Base-by-base conservation (phyloP, 2,113 vertebrate species). In the Python bivittatus region DNA sequence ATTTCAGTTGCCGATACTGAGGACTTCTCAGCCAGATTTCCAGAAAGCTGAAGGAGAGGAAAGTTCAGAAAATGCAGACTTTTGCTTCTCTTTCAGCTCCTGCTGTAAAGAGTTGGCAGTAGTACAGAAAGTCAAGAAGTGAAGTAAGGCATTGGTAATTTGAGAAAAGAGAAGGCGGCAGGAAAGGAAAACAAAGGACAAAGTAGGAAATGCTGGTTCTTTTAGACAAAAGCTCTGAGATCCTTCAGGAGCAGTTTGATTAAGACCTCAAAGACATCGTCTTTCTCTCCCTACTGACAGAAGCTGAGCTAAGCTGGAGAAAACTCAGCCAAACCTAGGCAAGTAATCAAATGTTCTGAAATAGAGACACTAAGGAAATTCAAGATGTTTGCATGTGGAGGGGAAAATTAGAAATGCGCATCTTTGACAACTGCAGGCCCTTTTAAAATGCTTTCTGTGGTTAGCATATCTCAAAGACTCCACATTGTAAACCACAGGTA, bases 121-220 rank as follows among this genome's bases (percentile, higher is more conserved):
- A 4, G 17, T 8, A 90, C 48, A 91, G 90, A 94, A 86, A 92
- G 91, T 33, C 20, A 90, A 54, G 95, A 93, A 68, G 92, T 88
- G 92, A 97, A 96, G 87, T 95, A 95, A 96, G 96, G 95, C 91
- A 93, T 93, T 94, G 93, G 93, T 96, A 88, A 92, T 96, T 96
- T 91, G 86, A 96, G 96, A 95, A 95, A 93, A 96, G 86, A 93
- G 94, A 94, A 96, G 94, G 90, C 95, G 93, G 88, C 92, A 93
- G 56, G 94, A 93, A 95, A 93, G 94, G 95, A 95, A 93, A 96
- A 93, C 92, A 91, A 94, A 94, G 95, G 93, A 97, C 93, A 93
- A 94, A 85, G 87, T 93, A 93, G 90, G 64, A 95, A 95, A 96
- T 91, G 15, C 94, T 93, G 72, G 95, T 94, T 95, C 94, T 95